A percentile compares a stretch with the other conserved stretches of the same genome.
phyloP scores from a whole-genome alignment of 2,888 invertebrate genomes.

The Didymodactylos carnosus region DNA sequence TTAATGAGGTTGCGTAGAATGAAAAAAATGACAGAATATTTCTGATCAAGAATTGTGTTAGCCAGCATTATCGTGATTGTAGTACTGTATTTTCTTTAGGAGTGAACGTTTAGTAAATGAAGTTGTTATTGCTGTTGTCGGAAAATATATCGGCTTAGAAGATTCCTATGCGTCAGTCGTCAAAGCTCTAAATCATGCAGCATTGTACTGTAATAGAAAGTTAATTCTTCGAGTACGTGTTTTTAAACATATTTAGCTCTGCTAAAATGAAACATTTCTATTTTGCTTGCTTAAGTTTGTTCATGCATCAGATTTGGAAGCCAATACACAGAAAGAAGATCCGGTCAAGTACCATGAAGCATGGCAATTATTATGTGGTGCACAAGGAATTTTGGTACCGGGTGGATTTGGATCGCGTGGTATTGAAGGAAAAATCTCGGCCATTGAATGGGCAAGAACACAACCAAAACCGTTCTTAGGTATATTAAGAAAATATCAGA shows the following conservation, averaged over 20 bases:
- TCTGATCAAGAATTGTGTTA: no score
- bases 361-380: conserved; percentile 67
- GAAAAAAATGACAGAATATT: no score
- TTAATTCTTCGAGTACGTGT: conserved; percentile 45
- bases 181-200: conserved; percentile 80
- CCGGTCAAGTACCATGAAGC: conserved; percentile 73
- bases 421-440: conserved; percentile 80
- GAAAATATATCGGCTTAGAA: conserved; percentile 81
- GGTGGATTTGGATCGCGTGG: conserved; percentile 93
- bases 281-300: conserved; percentile 46
- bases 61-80: no score
- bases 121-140: conserved; percentile 72
- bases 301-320: conserved; percentile 70
- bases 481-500: no score
- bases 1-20: no score
- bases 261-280: neutral
- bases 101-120: conserved; percentile 6
- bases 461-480: conserved; percentile 77
- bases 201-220: conserved; percentile 60
- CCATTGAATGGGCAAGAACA: conserved; percentile 73
- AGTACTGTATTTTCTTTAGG: neutral
- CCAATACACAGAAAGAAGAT: conserved; percentile 48
- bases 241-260: neutral
- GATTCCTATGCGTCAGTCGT: conserved; percentile 91
- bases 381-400: conserved; percentile 50